phyloP scores from a whole-genome alignment of 2,888 invertebrate genomes.

The Thymelicus sylvestris region DNA sequence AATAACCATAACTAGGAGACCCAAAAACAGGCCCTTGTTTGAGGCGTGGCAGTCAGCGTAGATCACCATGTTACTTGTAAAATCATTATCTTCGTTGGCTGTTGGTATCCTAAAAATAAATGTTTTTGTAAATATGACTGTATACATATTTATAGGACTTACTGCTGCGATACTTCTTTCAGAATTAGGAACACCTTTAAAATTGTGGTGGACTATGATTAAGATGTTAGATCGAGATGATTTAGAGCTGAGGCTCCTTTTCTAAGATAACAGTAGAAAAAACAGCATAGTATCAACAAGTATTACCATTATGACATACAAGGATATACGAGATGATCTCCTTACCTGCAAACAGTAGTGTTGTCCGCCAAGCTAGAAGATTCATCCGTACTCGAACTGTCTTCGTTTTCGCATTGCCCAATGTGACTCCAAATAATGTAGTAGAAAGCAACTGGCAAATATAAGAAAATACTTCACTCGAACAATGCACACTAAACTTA shows the following conservation, averaged over 20 bases:
- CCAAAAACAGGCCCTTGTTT: slow-evolving; percentile 89
- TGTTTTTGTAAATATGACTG: not conserved
- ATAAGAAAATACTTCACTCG: not conserved
- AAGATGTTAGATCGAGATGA: not conserved
- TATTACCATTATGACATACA: too few relatives aligned
- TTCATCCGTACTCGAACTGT: slow-evolving; percentile 56
- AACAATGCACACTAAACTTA: too few relatives aligned
- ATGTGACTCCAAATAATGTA: slow-evolving; percentile 91
- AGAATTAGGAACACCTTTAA: too few relatives aligned
- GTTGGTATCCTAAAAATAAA: slow-evolving; percentile 65
- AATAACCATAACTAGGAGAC: slow-evolving; percentile 84
- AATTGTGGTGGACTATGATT: too few relatives aligned
- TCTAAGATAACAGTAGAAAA: too few relatives aligned
- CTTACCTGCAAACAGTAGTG: slow-evolving; percentile 70
- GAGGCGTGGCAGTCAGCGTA: slow-evolving; percentile 91
- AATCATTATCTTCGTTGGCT: slow-evolving; percentile 77
- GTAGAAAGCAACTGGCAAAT: slow-evolving; percentile 86
- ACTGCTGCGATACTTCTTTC: too few relatives aligned
- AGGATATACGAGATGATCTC: too few relatives aligned
- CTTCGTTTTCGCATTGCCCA: slow-evolving; percentile 83
- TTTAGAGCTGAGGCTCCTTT: too few relatives aligned
- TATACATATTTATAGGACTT: too few relatives aligned
- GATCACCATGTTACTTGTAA: slow-evolving; percentile 85
- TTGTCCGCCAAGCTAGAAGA: slow-evolving; percentile 63
- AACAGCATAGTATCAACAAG: too few relatives aligned